Conservation (phyloP, 2,888 invertebrate species). For the Himalopsyche kuldschensis region DNA sequence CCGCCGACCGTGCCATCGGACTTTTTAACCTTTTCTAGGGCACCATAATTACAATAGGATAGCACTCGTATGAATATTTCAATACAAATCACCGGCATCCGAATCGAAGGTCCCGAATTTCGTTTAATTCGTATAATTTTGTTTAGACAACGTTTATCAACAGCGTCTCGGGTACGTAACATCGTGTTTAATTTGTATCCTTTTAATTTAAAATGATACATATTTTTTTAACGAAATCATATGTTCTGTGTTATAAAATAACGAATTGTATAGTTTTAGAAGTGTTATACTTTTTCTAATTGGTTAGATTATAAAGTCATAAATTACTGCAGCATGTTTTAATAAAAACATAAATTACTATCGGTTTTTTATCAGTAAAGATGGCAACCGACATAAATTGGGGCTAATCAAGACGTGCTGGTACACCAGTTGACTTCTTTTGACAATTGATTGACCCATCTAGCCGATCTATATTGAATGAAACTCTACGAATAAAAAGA, state of each 20-base stretch:
- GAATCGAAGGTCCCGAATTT: slow-evolving; percentile 26
- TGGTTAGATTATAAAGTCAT: neutral
- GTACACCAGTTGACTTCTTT: neutral
- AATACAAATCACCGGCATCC: slow-evolving; percentile 22
- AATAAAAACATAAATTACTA: neutral
- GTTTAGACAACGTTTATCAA: neutral
- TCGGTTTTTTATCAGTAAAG: neutral
- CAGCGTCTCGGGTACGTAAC: neutral
- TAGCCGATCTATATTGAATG: neutral
- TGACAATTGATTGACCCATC: neutral
- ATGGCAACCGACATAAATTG: neutral
- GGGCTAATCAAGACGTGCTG: neutral
- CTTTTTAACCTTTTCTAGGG: slow-evolving; percentile 10
- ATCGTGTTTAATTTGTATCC: neutral
- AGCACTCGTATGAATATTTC: slow-evolving; percentile 28
- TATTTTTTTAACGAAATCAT: neutral
- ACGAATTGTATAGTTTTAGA: neutral
- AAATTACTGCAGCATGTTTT: neutral
- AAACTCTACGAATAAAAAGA: neutral
- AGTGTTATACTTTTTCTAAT: neutral
- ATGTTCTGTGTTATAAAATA: neutral
- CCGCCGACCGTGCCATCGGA: neutral
- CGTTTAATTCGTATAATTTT: slow-evolving; percentile 33
- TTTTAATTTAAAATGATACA: neutral
- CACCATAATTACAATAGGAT: slow-evolving; percentile 28